These are phyloP conservation scores for Onchidella celtica DNA, from an alignment of 2,888 invertebrate species.

Conservation along the genomic window DNA sequence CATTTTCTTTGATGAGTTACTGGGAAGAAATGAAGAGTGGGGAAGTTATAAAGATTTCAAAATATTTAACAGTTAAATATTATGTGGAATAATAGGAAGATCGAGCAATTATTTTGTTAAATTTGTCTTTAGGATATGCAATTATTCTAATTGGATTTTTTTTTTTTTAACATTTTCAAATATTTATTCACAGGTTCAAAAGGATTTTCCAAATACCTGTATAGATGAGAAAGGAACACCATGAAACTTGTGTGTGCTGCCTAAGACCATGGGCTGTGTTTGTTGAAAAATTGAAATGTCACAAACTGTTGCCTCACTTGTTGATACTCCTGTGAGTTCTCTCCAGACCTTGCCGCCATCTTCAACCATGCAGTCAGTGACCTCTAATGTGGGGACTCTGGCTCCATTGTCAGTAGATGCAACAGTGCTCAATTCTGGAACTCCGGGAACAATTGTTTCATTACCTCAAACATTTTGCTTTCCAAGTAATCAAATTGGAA, in stretches of 20 bases:
- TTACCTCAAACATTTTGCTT: constrained; percentile 56
- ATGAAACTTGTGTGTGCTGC: neutral
- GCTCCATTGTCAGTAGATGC: constrained; percentile 34
- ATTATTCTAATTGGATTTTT: too few species aligned
- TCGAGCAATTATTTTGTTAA: too few species aligned
- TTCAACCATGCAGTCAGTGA: constrained; percentile 12
- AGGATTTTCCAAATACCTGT: too few species aligned
- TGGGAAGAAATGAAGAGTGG: too few species aligned
- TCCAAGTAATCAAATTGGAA: constrained; percentile 34
- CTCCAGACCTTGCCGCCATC: constrained; percentile 5
- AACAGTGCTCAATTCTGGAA: constrained; percentile 39
- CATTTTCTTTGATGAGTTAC: too few species aligned
- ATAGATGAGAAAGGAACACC: too few species aligned
- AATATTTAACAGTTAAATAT: too few species aligned
- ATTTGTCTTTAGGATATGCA: too few species aligned
- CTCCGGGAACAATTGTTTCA: constrained; percentile 48
- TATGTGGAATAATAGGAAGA: too few species aligned
- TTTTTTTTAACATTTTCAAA: too few species aligned
- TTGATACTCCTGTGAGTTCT: constrained; percentile 21
- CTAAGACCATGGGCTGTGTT: neutral
- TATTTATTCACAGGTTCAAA: too few species aligned
- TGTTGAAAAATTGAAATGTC: neutral
- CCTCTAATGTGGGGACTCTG: neutral
- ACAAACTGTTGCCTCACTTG: constrained; percentile 2
- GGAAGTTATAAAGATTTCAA: too few species aligned